Base-by-base conservation (phyloP, 2,113 vertebrate genomes). In the Aythya baeri region DNA sequence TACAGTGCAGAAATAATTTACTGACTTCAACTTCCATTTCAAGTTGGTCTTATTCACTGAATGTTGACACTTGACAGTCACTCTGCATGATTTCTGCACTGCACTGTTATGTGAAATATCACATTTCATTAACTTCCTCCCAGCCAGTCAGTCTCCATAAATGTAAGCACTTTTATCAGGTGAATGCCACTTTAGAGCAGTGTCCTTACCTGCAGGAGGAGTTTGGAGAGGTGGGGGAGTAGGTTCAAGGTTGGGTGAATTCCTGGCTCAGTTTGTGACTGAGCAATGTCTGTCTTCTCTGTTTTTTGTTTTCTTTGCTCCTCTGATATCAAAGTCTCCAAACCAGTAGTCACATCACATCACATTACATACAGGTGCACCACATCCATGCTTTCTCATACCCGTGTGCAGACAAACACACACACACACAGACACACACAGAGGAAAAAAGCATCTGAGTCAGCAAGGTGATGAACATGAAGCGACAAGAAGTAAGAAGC, bases 51-150 rank as follows among this genome's bases (percentile, higher is more conserved):
- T 90, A 93, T 46, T 88, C 86, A 83, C 63, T 74, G 83, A 58
- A 81, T 78, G 50, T 70, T 95, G 94, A 90, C 72, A 86, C 44
- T 93, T 96, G 88, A 83, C 72, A 77, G 68, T 91, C 85, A 94
- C 67, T 95, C 75, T 71, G 82, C 90, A 59, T 93, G 71, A 93
- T 94, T 94, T 89, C 75, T 89, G 58, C 44, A 76, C 57, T 54
- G 29, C 29, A 58, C 57, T 2, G 2, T 68, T 72, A 71, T 89
- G 74, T 74, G 90, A 93, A 92, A 83, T 72, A 93, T 82, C 88
- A 91, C 82, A 93, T 96, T 93, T 94, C 82, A 83, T 95, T 86
- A 70, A 58, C 20, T 81, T 95, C 79, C 58, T 72, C 41, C 32
- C 29, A 61, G 29, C 29, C 70, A 83, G 76, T 90, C 76, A 86